These are phyloP conservation scores for Python bivittatus DNA, from an alignment of 2,113 vertebrate genomes.

Conservation along the genomic window DNA sequence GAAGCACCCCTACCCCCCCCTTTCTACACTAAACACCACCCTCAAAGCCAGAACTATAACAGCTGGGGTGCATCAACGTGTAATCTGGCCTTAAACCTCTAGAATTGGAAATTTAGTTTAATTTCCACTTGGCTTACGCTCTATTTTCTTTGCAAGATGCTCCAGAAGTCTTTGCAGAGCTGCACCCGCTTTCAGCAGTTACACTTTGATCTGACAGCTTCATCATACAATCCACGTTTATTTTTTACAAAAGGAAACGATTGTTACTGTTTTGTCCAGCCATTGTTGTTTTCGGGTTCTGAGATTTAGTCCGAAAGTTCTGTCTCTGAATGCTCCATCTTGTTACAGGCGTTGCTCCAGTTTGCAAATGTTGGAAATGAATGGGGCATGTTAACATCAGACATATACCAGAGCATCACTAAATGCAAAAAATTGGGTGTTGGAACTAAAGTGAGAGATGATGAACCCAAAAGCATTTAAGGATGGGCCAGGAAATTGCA, in stretches of 20 bases:
- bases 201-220: neutral
- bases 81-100: neutral
- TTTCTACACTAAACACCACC: no score
- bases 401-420: neutral
- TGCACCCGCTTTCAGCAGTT: conserved; percentile 15
- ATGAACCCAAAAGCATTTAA: neutral
- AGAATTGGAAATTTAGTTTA: neutral
- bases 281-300: neutral
- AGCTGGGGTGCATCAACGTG: neutral
- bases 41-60: neutral
- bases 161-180: neutral
- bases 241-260: neutral
- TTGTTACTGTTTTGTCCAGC: neutral
- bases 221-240: neutral
- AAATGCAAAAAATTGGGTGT: neutral
- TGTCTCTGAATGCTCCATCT: neutral
- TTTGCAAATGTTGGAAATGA: neutral
- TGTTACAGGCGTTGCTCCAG: no score
- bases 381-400: neutral
- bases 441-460: neutral
- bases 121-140: neutral
- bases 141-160: accelerated
- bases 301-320: neutral
- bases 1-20: neutral
- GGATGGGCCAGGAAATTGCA: neutral